phyloP scores from a whole-genome alignment of 2,113 vertebrate genomes.

The Delphinus delphis region DNA sequence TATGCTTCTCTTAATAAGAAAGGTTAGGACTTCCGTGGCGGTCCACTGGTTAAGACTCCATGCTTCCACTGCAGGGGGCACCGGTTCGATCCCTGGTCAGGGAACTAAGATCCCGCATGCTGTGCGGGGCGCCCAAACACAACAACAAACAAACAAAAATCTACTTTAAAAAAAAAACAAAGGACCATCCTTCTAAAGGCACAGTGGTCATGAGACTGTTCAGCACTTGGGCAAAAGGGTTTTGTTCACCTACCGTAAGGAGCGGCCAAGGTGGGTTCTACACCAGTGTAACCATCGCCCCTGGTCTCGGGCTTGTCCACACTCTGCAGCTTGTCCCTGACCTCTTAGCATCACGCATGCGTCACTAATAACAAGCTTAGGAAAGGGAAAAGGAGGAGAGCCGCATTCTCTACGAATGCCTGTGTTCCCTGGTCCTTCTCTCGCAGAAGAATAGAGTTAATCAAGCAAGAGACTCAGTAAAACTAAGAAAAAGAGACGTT shows the following conservation, averaged over 20 bases:
- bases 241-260: not conserved
- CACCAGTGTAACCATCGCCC: fast-evolving
- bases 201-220: not conserved
- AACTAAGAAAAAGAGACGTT: not conserved
- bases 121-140: not conserved
- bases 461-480: not conserved
- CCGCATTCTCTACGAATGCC: fast-evolving
- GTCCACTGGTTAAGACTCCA: not conserved
- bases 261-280: not conserved
- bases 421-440: not conserved
- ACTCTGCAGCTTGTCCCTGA: not conserved
- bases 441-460: not conserved
- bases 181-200: not conserved
- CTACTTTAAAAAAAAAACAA: not conserved
- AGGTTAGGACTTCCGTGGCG: not conserved
- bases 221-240: not conserved
- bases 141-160: not conserved
- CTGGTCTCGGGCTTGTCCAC: not conserved
- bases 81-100: not conserved
- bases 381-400: not conserved
- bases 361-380: not conserved
- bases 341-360: fast-evolving
- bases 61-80: not conserved
- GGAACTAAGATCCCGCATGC: not conserved
- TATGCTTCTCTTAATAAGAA: not conserved